phyloP scores from a whole-genome alignment of 2,797 vertebrate species.

The Myotis vivesi region DNA sequence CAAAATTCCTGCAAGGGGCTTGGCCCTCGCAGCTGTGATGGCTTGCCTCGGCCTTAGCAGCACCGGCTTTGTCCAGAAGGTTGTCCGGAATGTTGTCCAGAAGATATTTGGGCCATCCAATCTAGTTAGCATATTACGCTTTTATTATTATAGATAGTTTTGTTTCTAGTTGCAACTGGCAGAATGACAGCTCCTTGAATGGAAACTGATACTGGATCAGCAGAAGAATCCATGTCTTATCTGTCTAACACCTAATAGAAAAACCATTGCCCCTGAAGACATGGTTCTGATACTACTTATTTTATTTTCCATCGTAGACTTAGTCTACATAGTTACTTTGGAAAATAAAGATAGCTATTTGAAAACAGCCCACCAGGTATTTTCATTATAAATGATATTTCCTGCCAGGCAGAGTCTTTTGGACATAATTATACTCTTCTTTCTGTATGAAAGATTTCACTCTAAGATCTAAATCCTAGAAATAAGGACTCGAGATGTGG shows the following conservation, averaged over 20 bases:
- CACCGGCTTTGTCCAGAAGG: too few relatives aligned
- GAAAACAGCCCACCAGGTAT: neutral
- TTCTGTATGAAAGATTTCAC: neutral
- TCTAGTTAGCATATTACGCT: too few relatives aligned
- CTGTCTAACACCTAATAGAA: neutral
- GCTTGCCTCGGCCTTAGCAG: too few relatives aligned
- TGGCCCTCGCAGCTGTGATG: too few relatives aligned
- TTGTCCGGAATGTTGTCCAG: too few relatives aligned
- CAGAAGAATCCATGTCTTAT: neutral
- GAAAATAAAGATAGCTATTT: neutral
- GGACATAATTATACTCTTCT: neutral
- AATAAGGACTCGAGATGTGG: neutral
- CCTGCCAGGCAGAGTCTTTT: neutral
- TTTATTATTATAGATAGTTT: neutral
- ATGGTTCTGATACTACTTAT: neutral
- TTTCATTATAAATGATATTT: constrained; percentile 24
- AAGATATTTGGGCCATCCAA: too few relatives aligned
- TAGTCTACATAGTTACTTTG: neutral
- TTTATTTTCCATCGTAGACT: neutral
- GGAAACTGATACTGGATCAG: neutral
- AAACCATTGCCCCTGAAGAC: neutral
- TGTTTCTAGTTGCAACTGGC: neutral
- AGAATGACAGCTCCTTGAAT: neutral
- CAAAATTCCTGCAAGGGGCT: too few relatives aligned
- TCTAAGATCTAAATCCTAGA: neutral